These are phyloP conservation scores for Acrobasis consociella DNA, from an alignment of 2,888 invertebrate genomes.

Conservation along the genomic window DNA sequence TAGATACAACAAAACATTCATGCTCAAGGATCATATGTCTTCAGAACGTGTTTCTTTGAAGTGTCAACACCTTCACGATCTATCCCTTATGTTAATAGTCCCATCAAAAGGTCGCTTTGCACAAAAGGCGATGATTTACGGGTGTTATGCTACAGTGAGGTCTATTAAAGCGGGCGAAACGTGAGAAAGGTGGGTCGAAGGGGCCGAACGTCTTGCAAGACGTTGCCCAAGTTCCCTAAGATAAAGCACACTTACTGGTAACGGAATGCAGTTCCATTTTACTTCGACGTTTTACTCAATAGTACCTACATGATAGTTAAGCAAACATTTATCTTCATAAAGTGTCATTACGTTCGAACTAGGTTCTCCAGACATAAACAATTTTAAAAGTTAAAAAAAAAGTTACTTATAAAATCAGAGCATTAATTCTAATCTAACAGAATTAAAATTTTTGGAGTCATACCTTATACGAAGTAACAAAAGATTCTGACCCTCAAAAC, in stretches of 20 bases:
- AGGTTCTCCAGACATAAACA: no score
- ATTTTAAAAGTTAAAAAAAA: no score
- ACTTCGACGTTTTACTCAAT: constrained; percentile 6
- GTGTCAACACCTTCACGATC: constrained; percentile 79
- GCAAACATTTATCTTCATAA: neutral
- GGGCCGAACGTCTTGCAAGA: constrained; percentile 63
- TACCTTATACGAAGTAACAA: no score
- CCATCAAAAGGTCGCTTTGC: constrained; percentile 66
- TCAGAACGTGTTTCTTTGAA: constrained; percentile 67
- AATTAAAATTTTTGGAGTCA: no score
- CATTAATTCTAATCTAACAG: no score
- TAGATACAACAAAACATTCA: constrained; percentile 36
- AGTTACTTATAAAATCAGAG: no score
- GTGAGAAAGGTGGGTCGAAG: constrained; percentile 71
- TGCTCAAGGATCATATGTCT: constrained; percentile 23
- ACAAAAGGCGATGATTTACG: constrained; percentile 78
- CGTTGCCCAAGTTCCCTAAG: constrained; percentile 38
- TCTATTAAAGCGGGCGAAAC: constrained; percentile 71
- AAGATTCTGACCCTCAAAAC: no score
- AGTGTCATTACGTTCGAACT: no score
- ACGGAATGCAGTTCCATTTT: constrained; percentile 16
- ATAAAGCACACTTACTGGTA: constrained; percentile 23
- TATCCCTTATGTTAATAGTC: constrained; percentile 74
- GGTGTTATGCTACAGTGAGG: constrained; percentile 67
- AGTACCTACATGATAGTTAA: neutral